A percentile compares a stretch with the other conserved stretches of the same genome.
Conservation (phyloP, 2,113 vertebrate species). For the Xyliphius kryptos region DNA sequence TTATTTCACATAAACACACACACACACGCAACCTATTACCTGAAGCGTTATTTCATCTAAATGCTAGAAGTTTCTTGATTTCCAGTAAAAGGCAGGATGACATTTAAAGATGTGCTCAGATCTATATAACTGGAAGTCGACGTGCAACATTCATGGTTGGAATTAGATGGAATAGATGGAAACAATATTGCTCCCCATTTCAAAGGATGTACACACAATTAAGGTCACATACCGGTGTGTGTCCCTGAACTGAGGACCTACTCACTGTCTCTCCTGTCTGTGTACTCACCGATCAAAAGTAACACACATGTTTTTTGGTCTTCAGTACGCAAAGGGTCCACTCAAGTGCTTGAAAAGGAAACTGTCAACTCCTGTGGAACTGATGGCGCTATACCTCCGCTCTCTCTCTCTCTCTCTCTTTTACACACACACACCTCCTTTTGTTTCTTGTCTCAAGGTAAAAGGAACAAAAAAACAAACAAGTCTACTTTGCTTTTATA, state of each 20-base stretch:
- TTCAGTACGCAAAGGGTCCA: slow-evolving; percentile 52
- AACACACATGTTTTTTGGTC: slow-evolving; percentile 62
- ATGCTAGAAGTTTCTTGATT: no score
- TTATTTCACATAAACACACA: no score
- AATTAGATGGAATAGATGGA: slow-evolving; percentile 54
- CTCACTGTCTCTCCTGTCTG: slow-evolving; percentile 51
- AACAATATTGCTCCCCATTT: slow-evolving; percentile 61
- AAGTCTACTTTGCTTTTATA: slow-evolving; percentile 81
- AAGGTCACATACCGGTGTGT: slow-evolving; percentile 70
- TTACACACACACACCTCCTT: slow-evolving; percentile 27
- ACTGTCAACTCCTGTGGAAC: slow-evolving; percentile 62
- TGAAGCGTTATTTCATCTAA: no score
- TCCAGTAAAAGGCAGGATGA: no score
- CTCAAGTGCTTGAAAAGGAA: slow-evolving; percentile 64
- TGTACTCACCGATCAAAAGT: slow-evolving; percentile 73
- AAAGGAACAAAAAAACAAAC: slow-evolving; percentile 80
- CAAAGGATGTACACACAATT: slow-evolving; percentile 63
- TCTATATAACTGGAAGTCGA: slow-evolving; percentile 30
- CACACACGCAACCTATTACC: no score
- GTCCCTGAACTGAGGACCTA: slow-evolving; percentile 40
- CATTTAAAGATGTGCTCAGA: no score
- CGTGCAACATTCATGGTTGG: slow-evolving; percentile 48
- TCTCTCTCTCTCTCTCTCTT: slow-evolving; percentile 47
- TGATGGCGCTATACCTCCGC: slow-evolving; percentile 56
- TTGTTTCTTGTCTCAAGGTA: slow-evolving; percentile 58